A percentile compares a stretch with the other conserved stretches of the same genome.
Conservation (phyloP, 2,888 invertebrate species). For the Eilema sororculum region DNA sequence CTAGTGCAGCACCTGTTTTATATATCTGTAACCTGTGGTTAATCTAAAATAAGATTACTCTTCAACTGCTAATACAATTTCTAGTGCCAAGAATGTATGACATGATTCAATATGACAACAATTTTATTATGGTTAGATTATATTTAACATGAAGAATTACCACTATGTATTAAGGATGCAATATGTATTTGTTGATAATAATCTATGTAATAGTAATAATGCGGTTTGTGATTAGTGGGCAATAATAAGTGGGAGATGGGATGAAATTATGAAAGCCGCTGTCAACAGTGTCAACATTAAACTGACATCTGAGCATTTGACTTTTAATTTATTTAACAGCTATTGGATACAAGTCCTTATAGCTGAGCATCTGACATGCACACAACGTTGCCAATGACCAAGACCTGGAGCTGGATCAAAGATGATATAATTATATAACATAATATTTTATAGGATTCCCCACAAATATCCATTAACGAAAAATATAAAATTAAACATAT, state of each 20-base stretch:
- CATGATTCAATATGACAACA: slow-evolving; percentile 15
- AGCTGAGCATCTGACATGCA: too few relatives aligned
- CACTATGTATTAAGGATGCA: not conserved
- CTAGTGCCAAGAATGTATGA: slow-evolving; percentile 43
- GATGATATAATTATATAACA: too few relatives aligned
- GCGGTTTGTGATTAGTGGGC: not conserved
- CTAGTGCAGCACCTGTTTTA: slow-evolving; percentile 35
- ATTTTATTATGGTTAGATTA: slow-evolving; percentile 6
- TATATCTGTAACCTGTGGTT: slow-evolving; percentile 43
- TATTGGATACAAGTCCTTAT: too few relatives aligned
- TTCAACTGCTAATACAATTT: slow-evolving; percentile 24
- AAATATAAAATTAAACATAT: too few relatives aligned
- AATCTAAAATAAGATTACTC: slow-evolving; percentile 37
- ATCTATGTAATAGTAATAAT: too few relatives aligned
- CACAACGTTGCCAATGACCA: too few relatives aligned
- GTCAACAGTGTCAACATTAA: too few relatives aligned
- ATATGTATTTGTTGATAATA: not conserved
- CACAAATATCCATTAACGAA: too few relatives aligned
- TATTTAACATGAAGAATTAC: not conserved
- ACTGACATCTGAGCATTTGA: too few relatives aligned
- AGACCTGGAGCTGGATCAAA: too few relatives aligned
- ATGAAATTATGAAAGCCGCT: not conserved
- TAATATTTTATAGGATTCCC: too few relatives aligned
- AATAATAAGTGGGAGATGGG: not conserved
- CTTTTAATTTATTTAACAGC: too few relatives aligned